A percentile compares a stretch with the other conserved stretches of the same genome.
Evolutionary conservation across 2,888 invertebrate species (phyloP).

Genomic region (Cerastis rubricosa): DNA sequence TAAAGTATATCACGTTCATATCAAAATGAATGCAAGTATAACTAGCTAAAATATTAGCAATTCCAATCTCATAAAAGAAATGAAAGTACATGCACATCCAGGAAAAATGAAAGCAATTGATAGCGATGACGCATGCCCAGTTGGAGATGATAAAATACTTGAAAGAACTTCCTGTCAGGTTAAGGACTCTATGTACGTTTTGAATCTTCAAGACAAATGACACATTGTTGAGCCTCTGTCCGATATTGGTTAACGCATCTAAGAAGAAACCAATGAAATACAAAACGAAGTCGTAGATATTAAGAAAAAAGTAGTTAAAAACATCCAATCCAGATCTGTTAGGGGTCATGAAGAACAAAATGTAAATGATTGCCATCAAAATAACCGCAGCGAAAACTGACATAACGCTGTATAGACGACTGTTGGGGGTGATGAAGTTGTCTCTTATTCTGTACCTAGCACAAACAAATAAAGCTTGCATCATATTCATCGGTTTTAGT

Average conservation of each 20-base stretch:
- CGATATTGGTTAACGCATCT: constrained; percentile 7
- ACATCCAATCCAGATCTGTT: not conserved
- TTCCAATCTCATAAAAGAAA: not conserved
- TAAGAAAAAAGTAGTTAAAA: not conserved
- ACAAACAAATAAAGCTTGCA: constrained; percentile 25
- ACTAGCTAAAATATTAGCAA: not conserved
- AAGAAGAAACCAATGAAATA: not conserved
- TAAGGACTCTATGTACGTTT: constrained; percentile 16
- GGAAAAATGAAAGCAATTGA: constrained; percentile 5
- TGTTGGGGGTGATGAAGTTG: constrained; percentile 18
- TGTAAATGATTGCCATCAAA: not conserved
- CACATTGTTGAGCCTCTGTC: constrained; percentile 26
- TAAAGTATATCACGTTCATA: constrained; percentile 19
- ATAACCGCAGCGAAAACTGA: constrained; percentile 4
- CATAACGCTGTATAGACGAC: constrained; percentile 5
- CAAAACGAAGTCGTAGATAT: constrained; percentile 2
- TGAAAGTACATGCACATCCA: not conserved
- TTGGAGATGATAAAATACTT: constrained; percentile 10
- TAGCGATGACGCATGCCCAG: constrained; percentile 10
- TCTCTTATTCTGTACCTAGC: constrained; percentile 31
- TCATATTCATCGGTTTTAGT: constrained; percentile 28
- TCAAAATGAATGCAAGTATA: constrained; percentile 19
- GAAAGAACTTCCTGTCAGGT: constrained; percentile 1
- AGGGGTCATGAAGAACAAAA: not conserved
- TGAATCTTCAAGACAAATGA: constrained; percentile 39